Conservation (phyloP, 2,797 vertebrate genomes). For the Hozukius guyotensis region DNA sequence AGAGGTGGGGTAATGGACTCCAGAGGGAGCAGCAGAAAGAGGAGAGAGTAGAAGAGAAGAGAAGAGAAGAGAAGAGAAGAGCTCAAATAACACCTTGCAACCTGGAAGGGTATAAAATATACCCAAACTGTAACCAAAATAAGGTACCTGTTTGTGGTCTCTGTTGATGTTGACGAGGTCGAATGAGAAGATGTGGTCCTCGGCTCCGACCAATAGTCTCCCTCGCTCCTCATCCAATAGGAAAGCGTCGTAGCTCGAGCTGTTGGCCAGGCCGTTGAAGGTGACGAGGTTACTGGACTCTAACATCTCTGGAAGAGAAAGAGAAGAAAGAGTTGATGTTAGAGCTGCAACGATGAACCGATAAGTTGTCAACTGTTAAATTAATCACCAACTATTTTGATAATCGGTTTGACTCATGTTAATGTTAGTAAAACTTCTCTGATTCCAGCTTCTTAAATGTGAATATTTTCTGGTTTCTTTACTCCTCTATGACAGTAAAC, state of each 20-base stretch:
- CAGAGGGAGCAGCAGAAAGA: constrained; percentile 47
- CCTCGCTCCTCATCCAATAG: constrained; percentile 96
- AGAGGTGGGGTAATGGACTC: constrained; percentile 69
- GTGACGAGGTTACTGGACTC: constrained; percentile 94
- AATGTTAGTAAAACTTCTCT: too few relatives aligned
- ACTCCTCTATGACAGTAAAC: too few relatives aligned
- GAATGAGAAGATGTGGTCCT: constrained; percentile 98
- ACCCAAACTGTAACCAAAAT: neutral
- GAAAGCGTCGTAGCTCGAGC: constrained; percentile 95
- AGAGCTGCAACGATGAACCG: too few relatives aligned
- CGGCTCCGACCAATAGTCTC: constrained; percentile 93
- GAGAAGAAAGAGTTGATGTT: neutral
- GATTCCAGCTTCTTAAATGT: too few relatives aligned
- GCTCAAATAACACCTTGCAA: neutral
- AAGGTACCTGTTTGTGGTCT: constrained; percentile 91
- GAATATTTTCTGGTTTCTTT: too few relatives aligned
- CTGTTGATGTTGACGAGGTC: constrained; percentile 96
- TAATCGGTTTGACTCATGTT: too few relatives aligned
- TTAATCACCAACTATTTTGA: too few relatives aligned
- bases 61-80: neutral
- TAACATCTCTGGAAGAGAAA: constrained; percentile 90
- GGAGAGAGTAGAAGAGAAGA: neutral
- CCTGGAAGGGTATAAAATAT: neutral
- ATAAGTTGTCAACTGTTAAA: too few relatives aligned
- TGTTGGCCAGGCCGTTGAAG: constrained; percentile 93